Evolutionary conservation across 2,797 vertebrate genomes (phyloP), one percentile per base, ranked within the genome.

Genomic region (Sebastes diploproa): DNA sequence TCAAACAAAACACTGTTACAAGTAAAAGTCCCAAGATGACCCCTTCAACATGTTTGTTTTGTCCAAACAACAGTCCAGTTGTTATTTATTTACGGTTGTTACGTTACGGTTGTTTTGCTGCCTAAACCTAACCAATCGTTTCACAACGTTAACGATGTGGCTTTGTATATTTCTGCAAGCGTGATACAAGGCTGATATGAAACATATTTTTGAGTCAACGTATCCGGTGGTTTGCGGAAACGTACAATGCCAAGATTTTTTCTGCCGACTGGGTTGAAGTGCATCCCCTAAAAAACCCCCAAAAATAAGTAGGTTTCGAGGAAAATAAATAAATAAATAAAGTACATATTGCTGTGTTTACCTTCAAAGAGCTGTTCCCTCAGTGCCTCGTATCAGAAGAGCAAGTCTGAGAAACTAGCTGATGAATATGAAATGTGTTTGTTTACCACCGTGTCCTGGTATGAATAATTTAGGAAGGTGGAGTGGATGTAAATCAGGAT

Each of bases 371-470:
- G 38, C 62, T 38, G 13, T 42, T 14, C n/a, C 32, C 62, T 42
- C 38, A 27, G 63, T 2, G 63, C 23, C 63, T 46, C 63, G 16
- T 42, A 11, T 64, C 34, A 25, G 36, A 64, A 23, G 4, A 63
- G 34, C n/a, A 36, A 63, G 32, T 64, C 34, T 38, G 27, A 59
- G 55, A 42, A 75, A 36, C 18, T 34, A 60, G 27, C 50, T 22
- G 52, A 71, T 64, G 77, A 66, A 66, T 64, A 65, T 78, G 68
- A 78, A 72, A 65, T 16, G 12, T 58, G 68, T 67, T 72, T 73
- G 75, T 82, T 82, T 77, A 72, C 30, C 36, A 20, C 56, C 6
- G 36, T 20, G 75, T 36, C 46, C 62, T 42, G 56, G 30, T 73
- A 36, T 77, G 61, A 82, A 73, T 77, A 68, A 78, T 58, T 56